Conservation (phyloP, 1,140 invertebrate genomes). For the Drosophila repletoides region DNA sequence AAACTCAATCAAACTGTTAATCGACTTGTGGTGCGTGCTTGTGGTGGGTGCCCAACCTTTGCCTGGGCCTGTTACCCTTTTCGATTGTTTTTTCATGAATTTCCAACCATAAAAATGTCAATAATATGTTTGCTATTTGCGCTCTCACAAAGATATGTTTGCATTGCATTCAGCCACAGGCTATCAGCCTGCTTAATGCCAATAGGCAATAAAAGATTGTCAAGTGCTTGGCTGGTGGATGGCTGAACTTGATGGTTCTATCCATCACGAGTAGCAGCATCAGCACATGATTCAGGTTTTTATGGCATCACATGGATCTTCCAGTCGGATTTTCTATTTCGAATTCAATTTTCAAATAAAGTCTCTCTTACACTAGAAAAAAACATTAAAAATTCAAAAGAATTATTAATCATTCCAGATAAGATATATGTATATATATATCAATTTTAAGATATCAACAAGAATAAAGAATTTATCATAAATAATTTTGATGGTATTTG, state of each 20-base stretch:
- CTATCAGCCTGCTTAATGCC: constrained; percentile 50
- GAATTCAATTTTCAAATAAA: too few species aligned
- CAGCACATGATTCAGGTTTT: too few species aligned
- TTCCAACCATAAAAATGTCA: constrained; percentile 68
- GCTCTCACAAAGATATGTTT: constrained; percentile 42
- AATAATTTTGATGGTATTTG: too few species aligned
- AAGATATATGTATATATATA: too few species aligned
- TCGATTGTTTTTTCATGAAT: constrained; percentile 60
- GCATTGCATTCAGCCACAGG: constrained; percentile 23
- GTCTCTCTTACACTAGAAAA: too few species aligned
- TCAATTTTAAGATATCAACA: too few species aligned
- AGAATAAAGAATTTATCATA: too few species aligned
- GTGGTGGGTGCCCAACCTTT: background rate
- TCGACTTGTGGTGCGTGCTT: constrained; percentile 56
- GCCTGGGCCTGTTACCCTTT: constrained; percentile 35
- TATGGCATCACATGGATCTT: too few species aligned
- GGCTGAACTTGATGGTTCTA: background rate
- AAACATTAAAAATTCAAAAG: too few species aligned
- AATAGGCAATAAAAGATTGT: constrained; percentile 63
- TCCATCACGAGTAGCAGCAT: background rate
- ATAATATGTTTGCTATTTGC: constrained; percentile 65
- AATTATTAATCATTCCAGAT: too few species aligned
- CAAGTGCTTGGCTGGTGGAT: constrained; percentile 11
- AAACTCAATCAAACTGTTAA: constrained; percentile 76
- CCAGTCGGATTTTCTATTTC: too few species aligned